phyloP scores from a whole-genome alignment of 2,888 invertebrate genomes.

The Phyto melanocephala region DNA sequence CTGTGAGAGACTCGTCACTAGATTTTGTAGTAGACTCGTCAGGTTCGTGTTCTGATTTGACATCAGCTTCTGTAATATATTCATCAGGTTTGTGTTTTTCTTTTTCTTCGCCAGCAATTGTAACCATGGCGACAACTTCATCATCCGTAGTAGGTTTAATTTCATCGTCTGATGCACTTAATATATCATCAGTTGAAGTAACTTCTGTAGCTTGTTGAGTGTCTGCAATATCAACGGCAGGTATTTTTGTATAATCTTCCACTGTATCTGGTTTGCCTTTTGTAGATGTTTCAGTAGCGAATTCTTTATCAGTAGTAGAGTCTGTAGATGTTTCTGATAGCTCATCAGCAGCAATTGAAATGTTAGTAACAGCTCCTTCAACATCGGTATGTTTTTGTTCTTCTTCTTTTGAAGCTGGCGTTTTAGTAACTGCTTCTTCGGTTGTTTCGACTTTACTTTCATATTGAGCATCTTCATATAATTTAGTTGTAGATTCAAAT shows the following conservation, averaged over 20 bases:
- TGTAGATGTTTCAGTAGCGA: conserved; percentile 31
- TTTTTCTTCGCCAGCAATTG: background rate
- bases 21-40: background rate
- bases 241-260: background rate
- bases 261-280: conserved; percentile 31
- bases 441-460: conserved; percentile 4
- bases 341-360: background rate
- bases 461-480: background rate
- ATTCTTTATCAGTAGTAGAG: background rate
- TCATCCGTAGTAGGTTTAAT: background rate
- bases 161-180: conserved; percentile 4
- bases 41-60: no score
- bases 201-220: background rate
- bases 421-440: no score
- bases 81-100: background rate
- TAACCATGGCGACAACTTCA: conserved; percentile 4
- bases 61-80: background rate
- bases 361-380: conserved; percentile 43
- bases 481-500: conserved; percentile 47
- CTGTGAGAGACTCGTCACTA: background rate
- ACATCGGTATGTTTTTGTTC: conserved; percentile 71
- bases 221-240: conserved; percentile 5
- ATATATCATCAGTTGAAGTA: background rate
- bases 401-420: no score
- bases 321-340: conserved; percentile 28